Base-by-base conservation (phyloP, 2,113 vertebrate species). In the Antigone vipio region DNA sequence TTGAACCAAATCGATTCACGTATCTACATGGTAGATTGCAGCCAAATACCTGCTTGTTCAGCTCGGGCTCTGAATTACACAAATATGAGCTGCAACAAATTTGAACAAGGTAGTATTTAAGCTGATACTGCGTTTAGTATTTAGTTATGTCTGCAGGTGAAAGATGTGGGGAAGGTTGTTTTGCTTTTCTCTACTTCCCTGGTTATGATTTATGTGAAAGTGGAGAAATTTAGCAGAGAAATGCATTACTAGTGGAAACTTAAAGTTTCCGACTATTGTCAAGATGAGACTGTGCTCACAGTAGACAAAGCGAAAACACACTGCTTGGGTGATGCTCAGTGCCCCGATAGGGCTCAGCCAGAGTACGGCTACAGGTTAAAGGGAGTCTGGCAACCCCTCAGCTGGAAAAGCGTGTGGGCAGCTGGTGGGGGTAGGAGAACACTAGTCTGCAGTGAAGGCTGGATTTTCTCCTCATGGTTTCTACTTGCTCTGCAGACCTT, bases 161-260 rank as follows among this genome's bases (percentile, higher is more conserved):
- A 34, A 16, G 44, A 73, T 1, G 9, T 44, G 50, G 68, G 34
- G 30, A 69, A 56, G 18, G 53, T 3, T 77, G 26, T 10, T 64
- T 88, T 81, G 81, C 67, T 72, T 86, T 78, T 63, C 45, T 60
- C 35, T 75, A 1, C 67, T 88, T 85, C 44, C 16, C n/a, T 56
- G 45, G 27, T 32, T 86, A 21, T 4, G 3, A 13, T 49, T 44
- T 45, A 45, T 0, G 0, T 20, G 27, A 4, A 50, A 12, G 45
- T 30, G 53, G 23, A 81, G 45, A 44, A 44, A 44, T 16, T 44
- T 44, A 12, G 45, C 27, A 49, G 23, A 81, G 45, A 53, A 60
- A 13, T 20, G 40, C 16, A 14, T 56, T 64, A 32, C 18, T 47
- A 40, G 34, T 38, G 34, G 68, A 60, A 78, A 30, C 18, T 32